These are phyloP conservation scores for Chauna torquata DNA, from an alignment of 2,113 vertebrate genomes.

Conservation along the genomic window DNA sequence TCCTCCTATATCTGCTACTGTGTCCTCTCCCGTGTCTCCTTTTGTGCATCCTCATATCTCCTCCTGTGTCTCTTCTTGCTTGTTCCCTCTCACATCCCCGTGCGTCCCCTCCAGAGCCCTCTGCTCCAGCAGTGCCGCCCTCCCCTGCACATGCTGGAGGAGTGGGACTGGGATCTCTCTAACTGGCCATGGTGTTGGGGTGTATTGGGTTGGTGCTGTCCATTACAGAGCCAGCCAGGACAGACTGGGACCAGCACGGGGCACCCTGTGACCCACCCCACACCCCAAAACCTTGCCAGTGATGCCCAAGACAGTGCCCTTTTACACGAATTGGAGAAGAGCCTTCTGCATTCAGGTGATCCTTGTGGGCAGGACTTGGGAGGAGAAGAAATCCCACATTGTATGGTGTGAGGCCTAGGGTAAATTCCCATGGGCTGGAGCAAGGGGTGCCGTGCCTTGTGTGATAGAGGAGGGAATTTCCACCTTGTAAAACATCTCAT, in stretches of 20 bases:
- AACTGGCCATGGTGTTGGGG: not conserved
- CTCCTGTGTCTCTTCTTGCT: not conserved
- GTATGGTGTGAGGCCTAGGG: rapidly evolving
- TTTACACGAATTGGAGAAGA: not conserved
- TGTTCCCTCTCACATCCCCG: not conserved
- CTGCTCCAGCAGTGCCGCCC: not conserved
- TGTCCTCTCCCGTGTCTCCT: rapidly evolving
- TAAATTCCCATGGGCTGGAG: not conserved
- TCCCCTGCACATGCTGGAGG: not conserved
- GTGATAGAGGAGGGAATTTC: not conserved
- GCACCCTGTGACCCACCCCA: not conserved
- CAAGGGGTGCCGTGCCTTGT: not conserved
- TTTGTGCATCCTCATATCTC: not conserved
- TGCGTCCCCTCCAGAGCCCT: rapidly evolving
- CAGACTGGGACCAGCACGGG: not conserved
- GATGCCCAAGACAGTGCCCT: not conserved
- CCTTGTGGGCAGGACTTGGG: not conserved
- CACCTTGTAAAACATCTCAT: not conserved
- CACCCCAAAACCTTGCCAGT: not conserved
- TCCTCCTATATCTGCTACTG: not conserved
- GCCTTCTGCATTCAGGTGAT: not conserved
- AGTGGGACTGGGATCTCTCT: not conserved
- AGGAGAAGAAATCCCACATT: not conserved
- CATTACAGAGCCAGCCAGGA: not conserved
- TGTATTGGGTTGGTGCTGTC: not conserved